Percentiles rank a stretch among this genome's conserved stretches.
phyloP scores from a whole-genome alignment of 1,140 invertebrate species.

The Steinernema feltiae region DNA sequence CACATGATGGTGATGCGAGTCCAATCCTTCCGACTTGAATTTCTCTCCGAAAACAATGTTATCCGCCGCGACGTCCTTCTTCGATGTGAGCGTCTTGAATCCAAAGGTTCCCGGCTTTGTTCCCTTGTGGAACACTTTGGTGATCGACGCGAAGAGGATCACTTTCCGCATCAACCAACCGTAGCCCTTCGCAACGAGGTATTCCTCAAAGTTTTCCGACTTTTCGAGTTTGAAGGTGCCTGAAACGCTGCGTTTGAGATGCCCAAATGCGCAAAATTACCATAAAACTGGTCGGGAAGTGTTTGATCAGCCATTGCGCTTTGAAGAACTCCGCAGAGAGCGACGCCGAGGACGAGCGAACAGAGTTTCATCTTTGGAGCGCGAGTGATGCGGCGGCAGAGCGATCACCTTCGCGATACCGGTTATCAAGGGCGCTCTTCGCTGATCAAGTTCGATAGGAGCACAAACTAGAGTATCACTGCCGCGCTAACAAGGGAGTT shows the following conservation, averaged over 20 bases:
- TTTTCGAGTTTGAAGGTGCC: slow-evolving; percentile 1
- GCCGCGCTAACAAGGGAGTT: too few relatives aligned
- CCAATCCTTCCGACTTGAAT: neutral
- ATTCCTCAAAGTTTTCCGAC: neutral
- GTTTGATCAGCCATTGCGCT: neutral
- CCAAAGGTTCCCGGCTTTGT: slow-evolving; percentile 24
- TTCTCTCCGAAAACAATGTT: neutral
- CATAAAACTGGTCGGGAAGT: neutral
- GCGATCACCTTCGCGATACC: neutral
- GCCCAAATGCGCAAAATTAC: neutral
- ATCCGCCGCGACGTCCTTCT: slow-evolving; percentile 44
- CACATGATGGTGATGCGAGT: neutral
- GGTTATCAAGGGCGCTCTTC: neutral
- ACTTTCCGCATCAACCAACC: slow-evolving; percentile 56
- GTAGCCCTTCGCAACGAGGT: slow-evolving; percentile 19
- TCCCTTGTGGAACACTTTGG: slow-evolving; percentile 44
- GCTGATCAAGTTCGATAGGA: neutral
- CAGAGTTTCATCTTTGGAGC: neutral
- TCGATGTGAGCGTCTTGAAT: slow-evolving; percentile 41
- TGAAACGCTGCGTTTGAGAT: neutral
- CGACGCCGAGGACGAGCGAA: neutral
- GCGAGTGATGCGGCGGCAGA: neutral
- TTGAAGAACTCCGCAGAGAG: neutral
- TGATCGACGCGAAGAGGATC: slow-evolving; percentile 49
- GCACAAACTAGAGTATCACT: too few relatives aligned